These are phyloP conservation scores for Hirtodrosophila cameraria DNA, from an alignment of 2,888 invertebrate species.

Conservation along the genomic window DNA sequence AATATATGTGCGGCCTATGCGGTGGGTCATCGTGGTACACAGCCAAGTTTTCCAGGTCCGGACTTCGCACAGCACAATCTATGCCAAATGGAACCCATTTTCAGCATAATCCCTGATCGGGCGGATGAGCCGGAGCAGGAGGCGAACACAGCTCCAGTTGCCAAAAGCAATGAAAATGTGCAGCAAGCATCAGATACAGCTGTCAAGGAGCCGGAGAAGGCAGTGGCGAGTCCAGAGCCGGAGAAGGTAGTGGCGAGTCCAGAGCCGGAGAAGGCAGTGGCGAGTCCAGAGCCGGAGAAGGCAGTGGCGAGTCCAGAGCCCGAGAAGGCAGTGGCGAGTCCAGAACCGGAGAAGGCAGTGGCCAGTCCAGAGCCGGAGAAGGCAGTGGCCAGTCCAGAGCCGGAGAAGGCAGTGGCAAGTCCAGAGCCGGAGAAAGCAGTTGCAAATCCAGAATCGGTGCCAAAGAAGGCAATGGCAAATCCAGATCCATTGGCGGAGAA, in stretches of 20 bases:
- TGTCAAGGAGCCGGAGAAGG: no score
- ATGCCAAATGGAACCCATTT: conserved; percentile 26
- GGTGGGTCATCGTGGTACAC: conserved; percentile 85
- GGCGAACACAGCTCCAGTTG: no score
- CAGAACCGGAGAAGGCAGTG: no score
- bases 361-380: background rate
- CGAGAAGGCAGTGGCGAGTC: no score
- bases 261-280: background rate
- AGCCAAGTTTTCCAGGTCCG: conserved; percentile 49
- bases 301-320: no score
- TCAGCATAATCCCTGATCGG: conserved; percentile 14
- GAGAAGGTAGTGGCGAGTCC: background rate
- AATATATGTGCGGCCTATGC: conserved; percentile 91
- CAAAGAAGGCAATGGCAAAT: no score
- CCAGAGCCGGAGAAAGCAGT: background rate
- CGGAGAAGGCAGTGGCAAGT: background rate
- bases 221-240: background rate
- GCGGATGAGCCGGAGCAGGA: background rate
- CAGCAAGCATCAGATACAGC: background rate
- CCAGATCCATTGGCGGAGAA: no score
- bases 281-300: no score
- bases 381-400: background rate
- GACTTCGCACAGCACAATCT: conserved; percentile 9
- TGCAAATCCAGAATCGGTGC: background rate
- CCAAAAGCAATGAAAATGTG: no score